Evolutionary conservation across 2,113 vertebrate species (phyloP).

Genomic region (Sterrhoptilus dennistouni): DNA sequence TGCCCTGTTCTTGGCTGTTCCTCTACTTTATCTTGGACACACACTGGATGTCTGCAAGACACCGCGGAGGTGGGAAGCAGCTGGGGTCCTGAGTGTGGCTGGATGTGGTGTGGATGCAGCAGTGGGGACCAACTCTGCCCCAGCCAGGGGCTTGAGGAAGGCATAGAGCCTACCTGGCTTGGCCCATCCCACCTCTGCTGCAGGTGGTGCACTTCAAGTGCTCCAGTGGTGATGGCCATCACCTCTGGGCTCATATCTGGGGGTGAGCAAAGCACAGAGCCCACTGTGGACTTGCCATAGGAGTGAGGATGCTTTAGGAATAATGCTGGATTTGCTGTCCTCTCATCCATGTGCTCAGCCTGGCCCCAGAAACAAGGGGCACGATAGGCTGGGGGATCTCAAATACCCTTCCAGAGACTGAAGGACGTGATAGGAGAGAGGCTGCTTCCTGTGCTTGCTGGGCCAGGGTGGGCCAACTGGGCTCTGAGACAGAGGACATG

Average conservation of each 20-base stretch:
- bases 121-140: background rate
- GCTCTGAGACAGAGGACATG: fast-evolving
- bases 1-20: background rate
- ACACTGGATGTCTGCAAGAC: background rate
- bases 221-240: background rate
- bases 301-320: background rate
- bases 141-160: background rate
- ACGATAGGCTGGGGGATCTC: background rate
- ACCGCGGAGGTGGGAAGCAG: background rate
- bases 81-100: background rate
- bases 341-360: background rate
- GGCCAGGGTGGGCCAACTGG: background rate
- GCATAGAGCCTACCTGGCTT: background rate
- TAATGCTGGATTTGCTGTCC: background rate
- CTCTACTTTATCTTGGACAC: background rate
- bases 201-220: background rate
- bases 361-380: background rate
- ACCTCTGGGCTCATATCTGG: background rate
- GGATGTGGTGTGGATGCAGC: background rate
- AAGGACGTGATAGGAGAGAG: background rate
- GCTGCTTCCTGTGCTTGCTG: fast-evolving
- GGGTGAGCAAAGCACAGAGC: background rate
- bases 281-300: background rate
- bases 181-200: background rate
- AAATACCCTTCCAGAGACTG: background rate